Evolutionary conservation across 2,888 invertebrate genomes (phyloP).

Genomic region (Nomada lathburiana): DNA sequence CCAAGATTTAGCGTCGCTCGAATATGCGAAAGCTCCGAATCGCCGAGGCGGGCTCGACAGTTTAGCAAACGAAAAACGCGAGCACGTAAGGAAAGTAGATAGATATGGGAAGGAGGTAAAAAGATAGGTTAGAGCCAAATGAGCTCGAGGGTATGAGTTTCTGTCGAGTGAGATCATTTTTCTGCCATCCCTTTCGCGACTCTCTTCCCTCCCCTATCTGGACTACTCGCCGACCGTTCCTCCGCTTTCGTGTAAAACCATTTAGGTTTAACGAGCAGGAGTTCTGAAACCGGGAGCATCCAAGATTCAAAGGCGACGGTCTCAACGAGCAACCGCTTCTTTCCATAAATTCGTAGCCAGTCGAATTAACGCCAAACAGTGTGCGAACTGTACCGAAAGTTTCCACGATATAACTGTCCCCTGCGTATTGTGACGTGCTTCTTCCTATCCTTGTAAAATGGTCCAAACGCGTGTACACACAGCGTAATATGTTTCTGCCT

Average conservation of each 20-base stretch:
- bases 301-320: constrained; percentile 49
- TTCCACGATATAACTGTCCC: constrained; percentile 27
- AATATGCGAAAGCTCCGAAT: constrained; percentile 67
- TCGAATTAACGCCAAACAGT: constrained; percentile 31
- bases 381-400: constrained; percentile 7
- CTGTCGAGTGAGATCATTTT: constrained; percentile 49
- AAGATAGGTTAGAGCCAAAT: constrained; percentile 53
- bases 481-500: no score
- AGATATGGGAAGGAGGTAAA: constrained; percentile 1
- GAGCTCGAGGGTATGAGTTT: constrained; percentile 63
- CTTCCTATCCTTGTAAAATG: background rate
- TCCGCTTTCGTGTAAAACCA: constrained; percentile 28
- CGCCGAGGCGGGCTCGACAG: constrained; percentile 40
- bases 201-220: constrained; percentile 13
- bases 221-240: constrained; percentile 27
- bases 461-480: no score
- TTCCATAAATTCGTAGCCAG: constrained; percentile 25
- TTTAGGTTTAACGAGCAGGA: constrained; percentile 61
- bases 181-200: constrained; percentile 27
- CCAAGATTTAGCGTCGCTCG: constrained; percentile 60
- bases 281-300: constrained; percentile 30
- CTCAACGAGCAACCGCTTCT: constrained; percentile 21
- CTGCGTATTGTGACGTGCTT: constrained; percentile 10
- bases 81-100: background rate
- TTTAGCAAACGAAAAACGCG: constrained; percentile 7